Base-by-base conservation (phyloP, 2,888 invertebrate species). In the Atrina japonica region DNA sequence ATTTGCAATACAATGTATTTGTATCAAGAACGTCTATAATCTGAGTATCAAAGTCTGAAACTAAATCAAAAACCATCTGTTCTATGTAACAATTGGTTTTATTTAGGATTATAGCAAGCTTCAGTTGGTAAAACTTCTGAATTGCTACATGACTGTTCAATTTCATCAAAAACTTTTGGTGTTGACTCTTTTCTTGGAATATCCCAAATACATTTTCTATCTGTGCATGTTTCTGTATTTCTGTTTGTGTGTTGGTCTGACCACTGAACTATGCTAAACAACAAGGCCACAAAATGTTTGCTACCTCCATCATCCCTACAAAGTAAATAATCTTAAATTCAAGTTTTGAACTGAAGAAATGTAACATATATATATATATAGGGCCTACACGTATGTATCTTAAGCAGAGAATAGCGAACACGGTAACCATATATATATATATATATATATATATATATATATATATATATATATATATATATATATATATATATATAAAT, bases 171-270 rank as follows among this genome's bases (percentile, higher is more conserved):
- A 5, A 29, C 2, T 30, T 50, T 61, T n/a, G 49, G 61, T 23
- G n/a, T 50, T 18, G 61, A 61, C 21, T 25, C 59, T 45, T 45
- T 45, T 14, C 59, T 23, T 27, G 59, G 45, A 45, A 59, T 27
- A 59, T 49, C 61, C 61, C 61, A 61, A 16, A 18, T 21, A 35
- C 61, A 61, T 50, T 61, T 61, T 14, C 49, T 50, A 35, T 61
- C 61, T 23, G 35, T 61, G n/a, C 61, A 61, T 30, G 61, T 61
- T 50, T 61, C 43, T 45, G 47, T 60, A 25, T 60, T 47, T 27
- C 60, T 60, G 23, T 60, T 47, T 23, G 27, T 45, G 27, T 60
- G 60, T 16, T 47, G 18, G 27, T 60, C 60, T 14, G 27, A 45
- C 60, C 60, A 60, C 45, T 45, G n/a, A 23, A 29, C 29, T n/a